phyloP scores from a whole-genome alignment of 1,140 invertebrate species.

The Lordiphosa clarofinis region DNA sequence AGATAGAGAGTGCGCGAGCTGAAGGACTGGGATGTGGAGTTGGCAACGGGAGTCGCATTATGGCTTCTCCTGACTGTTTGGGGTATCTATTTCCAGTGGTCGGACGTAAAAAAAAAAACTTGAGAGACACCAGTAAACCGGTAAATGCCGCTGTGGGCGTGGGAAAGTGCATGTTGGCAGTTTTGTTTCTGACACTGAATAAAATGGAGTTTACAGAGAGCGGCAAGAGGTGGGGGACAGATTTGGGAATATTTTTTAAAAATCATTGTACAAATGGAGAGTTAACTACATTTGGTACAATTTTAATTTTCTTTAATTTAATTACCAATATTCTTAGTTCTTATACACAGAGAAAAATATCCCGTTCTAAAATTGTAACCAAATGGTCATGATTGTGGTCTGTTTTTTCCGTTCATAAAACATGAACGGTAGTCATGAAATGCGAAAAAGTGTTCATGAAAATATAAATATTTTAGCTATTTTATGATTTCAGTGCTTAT shows the following conservation, averaged over 20 bases:
- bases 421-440: too few relatives aligned
- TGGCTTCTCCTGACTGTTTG: constrained; percentile 24
- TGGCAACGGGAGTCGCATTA: constrained; percentile 24
- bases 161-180: constrained; percentile 54
- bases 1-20: constrained; percentile 2
- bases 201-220: neutral
- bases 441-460: too few relatives aligned
- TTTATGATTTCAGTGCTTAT: too few relatives aligned
- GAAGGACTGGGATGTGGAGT: constrained; percentile 3
- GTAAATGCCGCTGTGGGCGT: constrained; percentile 56
- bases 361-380: too few relatives aligned
- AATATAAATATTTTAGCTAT: too few relatives aligned
- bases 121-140: constrained; percentile 43
- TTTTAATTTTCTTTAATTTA: too few relatives aligned
- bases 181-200: constrained; percentile 30
- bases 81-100: constrained; percentile 60
- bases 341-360: too few relatives aligned
- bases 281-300: too few relatives aligned
- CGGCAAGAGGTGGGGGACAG: constrained; percentile 14
- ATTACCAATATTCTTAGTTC: too few relatives aligned
- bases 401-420: too few relatives aligned
- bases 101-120: constrained; percentile 30
- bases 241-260: neutral
- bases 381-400: too few relatives aligned
- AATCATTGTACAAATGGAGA: too few relatives aligned